Evolutionary conservation across 2,888 invertebrate genomes (phyloP), one percentile per base, ranked within the genome.

Genomic region (Diplolepis rosae): DNA sequence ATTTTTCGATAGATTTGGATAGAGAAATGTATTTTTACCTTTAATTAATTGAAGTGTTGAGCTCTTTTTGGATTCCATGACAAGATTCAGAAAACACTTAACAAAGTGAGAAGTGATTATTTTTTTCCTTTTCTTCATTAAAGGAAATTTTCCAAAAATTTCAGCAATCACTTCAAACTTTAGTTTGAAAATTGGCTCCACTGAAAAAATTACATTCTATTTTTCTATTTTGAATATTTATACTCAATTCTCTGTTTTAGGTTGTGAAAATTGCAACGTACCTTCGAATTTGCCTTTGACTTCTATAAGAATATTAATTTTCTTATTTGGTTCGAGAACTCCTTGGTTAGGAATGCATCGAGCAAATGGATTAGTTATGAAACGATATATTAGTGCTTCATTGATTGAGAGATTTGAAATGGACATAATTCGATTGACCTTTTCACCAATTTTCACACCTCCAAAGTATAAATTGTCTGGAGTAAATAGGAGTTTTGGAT

Each of bases 401-500:
- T 84, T 70, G 35, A 80, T 81, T 1, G 91, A 91, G 27, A 89
- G 85, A 81, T 92, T 92, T 74, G 79, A 83, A 51, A 92, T 82
- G 28, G 87, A 84, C 4, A 92, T 77, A 39, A 89, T 84, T 81
- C 88, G 90, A 1, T 85, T 85, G 9, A 84, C 84, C 83, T 85
- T 82, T 39, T 82, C 84, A 79, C 89, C 86, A 2, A 91, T 83
- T 45, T 79, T 50, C 9, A 92, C 85, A 42, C 91, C 85, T 1
- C 89, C 89, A 74, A 92, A 90, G 73, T 90, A 78, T 0, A 92
- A 73, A 6, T 83, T 79, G 70, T 89, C 86, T 0, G 93, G 93
- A 24, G 82, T 77, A 73, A 92, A 87, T 4, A 83, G 83, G 15
- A 93, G 84, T 28, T 86, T 83, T 30, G 91, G 89, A 54, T 88